These are phyloP conservation scores for Atlantisia rogersi DNA, from an alignment of 2,113 vertebrate genomes.

Conservation along the genomic window DNA sequence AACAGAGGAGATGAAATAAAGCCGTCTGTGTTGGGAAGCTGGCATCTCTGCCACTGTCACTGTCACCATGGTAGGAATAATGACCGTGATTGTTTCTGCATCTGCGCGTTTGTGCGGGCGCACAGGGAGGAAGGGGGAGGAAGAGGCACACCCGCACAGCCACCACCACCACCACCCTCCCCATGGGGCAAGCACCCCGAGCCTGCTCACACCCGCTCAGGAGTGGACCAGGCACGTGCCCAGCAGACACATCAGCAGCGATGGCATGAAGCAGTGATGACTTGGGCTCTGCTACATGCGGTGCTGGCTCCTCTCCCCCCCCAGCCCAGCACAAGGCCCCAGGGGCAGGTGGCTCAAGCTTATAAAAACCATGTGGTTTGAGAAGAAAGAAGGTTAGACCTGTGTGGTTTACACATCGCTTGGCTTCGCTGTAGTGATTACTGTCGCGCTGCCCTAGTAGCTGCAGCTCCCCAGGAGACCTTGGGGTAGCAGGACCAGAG, in stretches of 20 bases:
- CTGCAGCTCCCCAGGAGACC: background rate
- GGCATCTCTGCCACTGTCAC: constrained; percentile 67
- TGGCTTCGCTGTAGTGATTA: background rate
- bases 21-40: constrained; percentile 62
- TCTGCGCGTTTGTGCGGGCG: background rate
- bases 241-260: fast-evolving
- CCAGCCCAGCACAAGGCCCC: background rate
- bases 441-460: background rate
- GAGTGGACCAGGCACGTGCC: background rate
- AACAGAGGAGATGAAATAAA: constrained; percentile 70
- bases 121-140: background rate
- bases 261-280: fast-evolving
- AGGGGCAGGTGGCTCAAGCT: background rate
- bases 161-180: background rate
- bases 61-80: constrained; percentile 68
- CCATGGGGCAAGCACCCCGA: fast-evolving
- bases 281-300: background rate
- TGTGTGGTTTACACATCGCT: background rate
- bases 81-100: constrained; percentile 45
- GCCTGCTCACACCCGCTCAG: background rate
- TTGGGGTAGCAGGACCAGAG: background rate
- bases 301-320: background rate
- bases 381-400: background rate
- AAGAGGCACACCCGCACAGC: fast-evolving
- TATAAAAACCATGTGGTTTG: background rate